Conservation (phyloP, 2,113 vertebrate species). For the Pica pica region DNA sequence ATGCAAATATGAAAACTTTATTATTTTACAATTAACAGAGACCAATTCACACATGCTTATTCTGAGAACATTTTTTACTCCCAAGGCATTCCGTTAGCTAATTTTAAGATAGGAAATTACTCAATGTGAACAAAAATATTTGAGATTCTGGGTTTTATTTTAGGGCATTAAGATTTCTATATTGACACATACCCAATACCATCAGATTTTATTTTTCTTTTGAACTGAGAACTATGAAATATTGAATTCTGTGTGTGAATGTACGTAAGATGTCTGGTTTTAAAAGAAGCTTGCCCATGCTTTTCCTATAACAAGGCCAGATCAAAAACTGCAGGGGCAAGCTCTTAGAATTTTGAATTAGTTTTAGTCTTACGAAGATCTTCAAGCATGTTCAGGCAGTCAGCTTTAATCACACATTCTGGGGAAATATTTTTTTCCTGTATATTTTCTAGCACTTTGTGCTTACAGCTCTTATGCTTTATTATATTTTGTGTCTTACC, state of each 20-base stretch:
- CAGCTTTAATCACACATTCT: background rate
- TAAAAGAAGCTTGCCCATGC: background rate
- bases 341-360: background rate
- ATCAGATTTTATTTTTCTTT: background rate
- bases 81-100: background rate
- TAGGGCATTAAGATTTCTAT: background rate
- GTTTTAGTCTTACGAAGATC: background rate
- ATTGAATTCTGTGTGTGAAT: background rate
- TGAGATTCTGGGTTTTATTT: background rate
- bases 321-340: background rate
- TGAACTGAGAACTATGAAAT: background rate
- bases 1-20: background rate
- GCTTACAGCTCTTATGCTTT: background rate
- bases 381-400: background rate
- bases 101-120: background rate
- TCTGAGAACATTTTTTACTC: background rate
- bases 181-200: background rate
- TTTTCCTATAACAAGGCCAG: background rate
- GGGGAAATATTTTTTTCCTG: background rate
- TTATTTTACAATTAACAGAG: background rate
- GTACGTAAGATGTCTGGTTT: accelerated
- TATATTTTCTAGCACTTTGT: background rate
- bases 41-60: background rate
- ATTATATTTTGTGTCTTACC: background rate
- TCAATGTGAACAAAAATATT: background rate